These are phyloP conservation scores for Eurosta solidaginis DNA, from an alignment of 1,140 invertebrate genomes.

Conservation along the genomic window DNA sequence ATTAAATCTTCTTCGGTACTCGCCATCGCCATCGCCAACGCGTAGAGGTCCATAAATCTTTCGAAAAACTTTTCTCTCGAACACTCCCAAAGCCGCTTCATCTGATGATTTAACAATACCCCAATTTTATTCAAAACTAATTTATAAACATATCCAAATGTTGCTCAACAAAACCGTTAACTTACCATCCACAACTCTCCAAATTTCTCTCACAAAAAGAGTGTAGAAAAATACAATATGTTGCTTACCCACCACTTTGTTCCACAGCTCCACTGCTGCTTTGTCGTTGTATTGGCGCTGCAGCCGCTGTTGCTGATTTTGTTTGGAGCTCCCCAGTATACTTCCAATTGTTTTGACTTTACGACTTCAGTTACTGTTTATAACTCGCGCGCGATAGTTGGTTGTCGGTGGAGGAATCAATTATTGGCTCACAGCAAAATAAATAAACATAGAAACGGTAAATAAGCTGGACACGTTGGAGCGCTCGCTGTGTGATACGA, in stretches of 20 bases:
- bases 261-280: background rate
- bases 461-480: background rate
- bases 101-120: too few relatives aligned
- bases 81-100: too few relatives aligned
- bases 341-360: background rate
- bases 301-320: background rate
- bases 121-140: too few relatives aligned
- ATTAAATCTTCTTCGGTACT: too few relatives aligned
- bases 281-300: background rate
- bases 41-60: too few relatives aligned
- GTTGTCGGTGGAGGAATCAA: background rate
- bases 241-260: background rate
- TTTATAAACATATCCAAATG: background rate
- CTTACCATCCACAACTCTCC: slow-evolving; percentile 9
- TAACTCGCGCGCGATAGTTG: slow-evolving; percentile 24
- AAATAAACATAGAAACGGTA: background rate
- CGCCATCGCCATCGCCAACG: too few relatives aligned
- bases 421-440: background rate
- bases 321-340: background rate
- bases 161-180: slow-evolving; percentile 19
- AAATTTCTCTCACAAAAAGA: background rate
- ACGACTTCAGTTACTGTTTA: slow-evolving; percentile 25
- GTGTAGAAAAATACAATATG: background rate
- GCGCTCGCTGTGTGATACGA: background rate
- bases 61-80: too few relatives aligned